Base-by-base conservation (phyloP, 2,797 vertebrate genomes). In the Mus minutoides region DNA sequence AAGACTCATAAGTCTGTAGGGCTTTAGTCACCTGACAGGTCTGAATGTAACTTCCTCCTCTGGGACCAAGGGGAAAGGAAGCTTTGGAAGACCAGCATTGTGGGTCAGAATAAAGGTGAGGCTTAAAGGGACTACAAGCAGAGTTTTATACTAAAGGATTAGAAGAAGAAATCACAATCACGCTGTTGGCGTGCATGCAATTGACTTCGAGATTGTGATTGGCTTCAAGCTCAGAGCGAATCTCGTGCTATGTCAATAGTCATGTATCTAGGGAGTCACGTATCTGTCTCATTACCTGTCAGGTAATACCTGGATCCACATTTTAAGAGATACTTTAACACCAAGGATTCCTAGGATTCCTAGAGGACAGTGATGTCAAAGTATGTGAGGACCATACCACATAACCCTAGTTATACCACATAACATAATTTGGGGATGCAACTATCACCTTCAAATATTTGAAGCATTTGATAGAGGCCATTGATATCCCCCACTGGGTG, bases 31-130 rank as follows among this genome's bases (percentile, higher is more conserved):
- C 90, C 93, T 76, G 92, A 92, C 82, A 64, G 60, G 60, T 94
- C 82, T 92, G 94, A 92, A 93, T 95, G 82, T 86, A 83, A 71
- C 93, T 84, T 97, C 88, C 62, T 88, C 34, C 43, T 71, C 88
- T 58, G 88, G 60, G 82, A 49, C 56, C 56, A 52, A 73, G 73
- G 73, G 75, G 31, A 78, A 90, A 60, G 29, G 76, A 91, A 92
- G 73, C n/a, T n/a, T n/a, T 1, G 34, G 92, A 94, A 96, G 86
- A n/a, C 10, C 77, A 87, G 82, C 88, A 92, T 1, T 2, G 84
- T 85, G 84, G 79, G 40, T 90, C 89, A 90, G 67, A 94, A 62
- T 71, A 37, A 92, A 96, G 73, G 94, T 85, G 86, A 90, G 88
- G 60, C 40, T 86, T 62, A 82, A 49, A 86, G 94, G 80, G 71